Conservation (phyloP, 2,113 vertebrate species). For the Eubucco bourcierii region DNA sequence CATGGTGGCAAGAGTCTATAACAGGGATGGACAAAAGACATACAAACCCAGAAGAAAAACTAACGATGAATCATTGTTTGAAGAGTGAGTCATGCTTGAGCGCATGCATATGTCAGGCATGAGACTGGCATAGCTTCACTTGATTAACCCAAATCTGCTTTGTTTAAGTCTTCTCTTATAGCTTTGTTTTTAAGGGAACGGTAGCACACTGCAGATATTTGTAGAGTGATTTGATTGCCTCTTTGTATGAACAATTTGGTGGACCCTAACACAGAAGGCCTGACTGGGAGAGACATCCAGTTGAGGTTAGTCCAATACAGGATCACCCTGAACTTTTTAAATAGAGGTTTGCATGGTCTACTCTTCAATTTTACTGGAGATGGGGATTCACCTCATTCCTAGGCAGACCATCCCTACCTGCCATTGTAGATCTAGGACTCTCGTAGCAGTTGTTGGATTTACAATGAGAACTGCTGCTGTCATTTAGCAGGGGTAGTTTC, state of each 20-base stretch:
- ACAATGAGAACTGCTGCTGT: not conserved
- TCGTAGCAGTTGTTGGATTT: rapidly evolving
- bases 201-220: not conserved
- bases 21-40: conserved; percentile 53
- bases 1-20: not conserved
- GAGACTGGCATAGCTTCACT: conserved; percentile 37
- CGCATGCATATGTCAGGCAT: conserved; percentile 44
- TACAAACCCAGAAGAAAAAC: conserved; percentile 22
- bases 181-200: conserved; percentile 42
- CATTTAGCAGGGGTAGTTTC: not conserved
- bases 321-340: not conserved
- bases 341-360: not conserved
- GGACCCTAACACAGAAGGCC: not conserved
- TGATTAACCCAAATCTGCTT: conserved; percentile 59
- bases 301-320: not conserved
- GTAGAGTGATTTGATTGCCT: not conserved
- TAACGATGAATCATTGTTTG: conserved; percentile 48
- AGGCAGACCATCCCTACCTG: not conserved
- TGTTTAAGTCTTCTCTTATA: conserved; percentile 41
- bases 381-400: not conserved
- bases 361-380: not conserved
- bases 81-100: conserved; percentile 57
- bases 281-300: not conserved
- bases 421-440: not conserved
- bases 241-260: not conserved